Percentiles rank a stretch among this genome's conserved stretches.
Evolutionary conservation across 1,140 invertebrate genomes (phyloP).

Genomic region (Nymphalis io): DNA sequence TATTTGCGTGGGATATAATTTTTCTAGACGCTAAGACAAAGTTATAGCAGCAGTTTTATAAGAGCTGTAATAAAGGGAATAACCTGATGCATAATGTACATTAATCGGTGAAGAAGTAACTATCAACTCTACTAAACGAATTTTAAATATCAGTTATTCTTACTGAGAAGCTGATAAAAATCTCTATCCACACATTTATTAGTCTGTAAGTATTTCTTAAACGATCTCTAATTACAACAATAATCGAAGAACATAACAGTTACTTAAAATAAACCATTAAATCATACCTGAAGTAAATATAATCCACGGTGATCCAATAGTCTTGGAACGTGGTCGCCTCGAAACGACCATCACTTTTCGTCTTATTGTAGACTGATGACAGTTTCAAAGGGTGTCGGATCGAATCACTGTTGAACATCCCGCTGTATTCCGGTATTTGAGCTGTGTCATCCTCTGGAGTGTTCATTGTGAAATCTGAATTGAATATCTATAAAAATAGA

Average conservation of each 20-base stretch:
- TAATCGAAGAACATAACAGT: not conserved
- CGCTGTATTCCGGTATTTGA: slow-evolving; percentile 27
- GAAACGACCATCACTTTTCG: slow-evolving; percentile 57
- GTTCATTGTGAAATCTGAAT: slow-evolving; percentile 50
- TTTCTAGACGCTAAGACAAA: too few species aligned
- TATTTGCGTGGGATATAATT: too few species aligned
- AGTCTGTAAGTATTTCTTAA: too few species aligned
- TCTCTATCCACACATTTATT: too few species aligned
- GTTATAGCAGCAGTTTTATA: too few species aligned
- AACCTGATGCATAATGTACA: too few species aligned
- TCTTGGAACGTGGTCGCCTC: slow-evolving; percentile 88
- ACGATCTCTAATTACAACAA: too few species aligned
- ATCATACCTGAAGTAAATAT: slow-evolving; percentile 87
- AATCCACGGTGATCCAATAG: slow-evolving; percentile 90
- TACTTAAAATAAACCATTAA: slow-evolving; percentile 14
- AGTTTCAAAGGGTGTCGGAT: slow-evolving; percentile 82
- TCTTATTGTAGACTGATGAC: slow-evolving; percentile 81
- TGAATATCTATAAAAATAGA: slow-evolving; percentile 34
- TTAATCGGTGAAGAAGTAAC: too few species aligned
- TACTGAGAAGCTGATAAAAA: too few species aligned
- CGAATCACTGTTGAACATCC: slow-evolving; percentile 70
- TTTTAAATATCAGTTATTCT: too few species aligned
- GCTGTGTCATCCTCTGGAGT: not conserved
- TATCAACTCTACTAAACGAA: too few species aligned
- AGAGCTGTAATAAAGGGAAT: too few species aligned